phyloP scores from a whole-genome alignment of 1,140 invertebrate species.

The Pseudomyrmex sp. region DNA sequence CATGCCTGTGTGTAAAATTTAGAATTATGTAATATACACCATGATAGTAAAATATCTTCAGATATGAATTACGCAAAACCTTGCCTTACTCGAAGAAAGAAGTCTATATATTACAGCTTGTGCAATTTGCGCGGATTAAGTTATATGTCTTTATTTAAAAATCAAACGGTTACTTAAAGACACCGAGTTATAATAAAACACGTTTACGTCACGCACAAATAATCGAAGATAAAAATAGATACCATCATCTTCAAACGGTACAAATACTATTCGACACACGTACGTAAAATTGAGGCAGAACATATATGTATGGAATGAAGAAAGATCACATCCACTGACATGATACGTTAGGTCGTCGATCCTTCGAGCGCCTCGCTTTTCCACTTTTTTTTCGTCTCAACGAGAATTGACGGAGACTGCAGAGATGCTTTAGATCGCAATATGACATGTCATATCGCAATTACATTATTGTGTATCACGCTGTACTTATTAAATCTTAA shows the following conservation, averaged over 20 bases:
- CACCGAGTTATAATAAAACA: no score
- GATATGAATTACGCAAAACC: constrained; percentile 38
- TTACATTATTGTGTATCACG: constrained; percentile 43
- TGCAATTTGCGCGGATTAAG: constrained; percentile 10
- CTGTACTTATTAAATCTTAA: constrained; percentile 39
- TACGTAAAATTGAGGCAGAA: background rate
- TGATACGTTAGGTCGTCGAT: constrained; percentile 1
- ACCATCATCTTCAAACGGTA: constrained; percentile 9
- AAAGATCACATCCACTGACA: constrained; percentile 28
- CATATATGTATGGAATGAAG: no score
- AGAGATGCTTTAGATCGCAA: background rate
- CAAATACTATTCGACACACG: background rate
- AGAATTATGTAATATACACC: constrained; percentile 21
- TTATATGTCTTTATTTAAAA: background rate
- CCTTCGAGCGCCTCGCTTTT: background rate
- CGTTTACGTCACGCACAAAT: no score
- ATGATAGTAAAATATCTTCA: constrained; percentile 12
- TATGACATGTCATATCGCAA: constrained; percentile 23
- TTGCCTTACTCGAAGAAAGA: background rate
- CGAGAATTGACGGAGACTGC: background rate
- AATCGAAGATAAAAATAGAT: background rate
- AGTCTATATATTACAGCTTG: constrained; percentile 19
- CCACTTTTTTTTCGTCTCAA: background rate
- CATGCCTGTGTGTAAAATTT: background rate
- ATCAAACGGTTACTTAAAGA: no score